Conservation (phyloP, 2,113 vertebrate species). For the Geococcyx californianus region DNA sequence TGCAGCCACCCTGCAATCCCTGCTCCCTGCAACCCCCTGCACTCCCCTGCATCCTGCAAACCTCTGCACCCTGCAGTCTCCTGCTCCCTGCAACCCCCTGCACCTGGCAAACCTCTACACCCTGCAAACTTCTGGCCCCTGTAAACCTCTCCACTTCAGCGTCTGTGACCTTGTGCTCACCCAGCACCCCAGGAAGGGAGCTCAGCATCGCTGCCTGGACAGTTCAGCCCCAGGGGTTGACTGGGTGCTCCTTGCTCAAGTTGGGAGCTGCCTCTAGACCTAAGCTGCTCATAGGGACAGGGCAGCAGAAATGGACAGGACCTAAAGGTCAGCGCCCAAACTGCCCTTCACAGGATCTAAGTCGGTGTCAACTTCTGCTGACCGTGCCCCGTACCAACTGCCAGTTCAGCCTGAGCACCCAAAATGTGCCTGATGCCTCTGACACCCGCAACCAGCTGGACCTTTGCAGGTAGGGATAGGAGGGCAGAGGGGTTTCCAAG, state of each 20-base stretch:
- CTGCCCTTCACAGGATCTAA: not conserved
- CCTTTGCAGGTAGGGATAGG: not conserved
- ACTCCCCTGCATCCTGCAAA: too few relatives aligned
- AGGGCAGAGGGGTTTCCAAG: not conserved
- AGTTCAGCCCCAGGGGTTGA: rapidly evolving
- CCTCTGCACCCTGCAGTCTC: not conserved
- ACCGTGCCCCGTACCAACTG: not conserved
- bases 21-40: not conserved
- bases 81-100: not conserved
- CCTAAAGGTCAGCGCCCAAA: not conserved
- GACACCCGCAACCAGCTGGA: not conserved
- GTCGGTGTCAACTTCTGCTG: not conserved
- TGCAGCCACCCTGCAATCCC: not conserved
- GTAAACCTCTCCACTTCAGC: not conserved
- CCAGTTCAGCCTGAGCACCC: not conserved
- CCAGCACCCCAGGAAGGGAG: not conserved
- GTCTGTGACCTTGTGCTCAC: not conserved
- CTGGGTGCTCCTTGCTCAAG: not conserved
- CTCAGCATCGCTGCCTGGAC: not conserved
- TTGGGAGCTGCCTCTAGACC: not conserved
- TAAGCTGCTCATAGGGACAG: rapidly evolving
- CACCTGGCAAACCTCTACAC: rapidly evolving
- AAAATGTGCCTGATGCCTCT: not conserved
- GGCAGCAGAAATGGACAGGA: not conserved
- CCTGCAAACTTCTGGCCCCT: not conserved